Conservation (phyloP, 2,888 invertebrate species). For the Heliconius charithonia region DNA sequence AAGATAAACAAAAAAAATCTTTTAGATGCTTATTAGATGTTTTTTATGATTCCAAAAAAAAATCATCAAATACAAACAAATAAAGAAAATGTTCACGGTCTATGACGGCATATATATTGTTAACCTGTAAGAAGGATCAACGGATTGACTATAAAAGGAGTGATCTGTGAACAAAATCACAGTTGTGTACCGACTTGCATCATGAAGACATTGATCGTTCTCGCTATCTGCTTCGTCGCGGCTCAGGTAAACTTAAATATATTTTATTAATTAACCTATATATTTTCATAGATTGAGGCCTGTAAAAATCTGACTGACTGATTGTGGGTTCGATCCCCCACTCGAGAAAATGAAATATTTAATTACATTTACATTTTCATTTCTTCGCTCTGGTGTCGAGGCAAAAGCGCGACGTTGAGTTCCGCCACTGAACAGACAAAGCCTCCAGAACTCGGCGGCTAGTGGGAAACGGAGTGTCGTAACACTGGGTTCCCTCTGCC, state of each 20-base stretch:
- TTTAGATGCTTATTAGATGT: too few species aligned
- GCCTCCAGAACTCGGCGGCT: too few species aligned
- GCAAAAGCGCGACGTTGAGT: too few species aligned
- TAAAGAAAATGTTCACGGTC: conserved; percentile 57
- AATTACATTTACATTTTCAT: too few species aligned
- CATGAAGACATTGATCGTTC: conserved; percentile 75
- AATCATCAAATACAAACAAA: background rate
- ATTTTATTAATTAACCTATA: background rate
- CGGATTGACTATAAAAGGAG: conserved; percentile 56
- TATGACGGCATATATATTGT: conserved; percentile 28
- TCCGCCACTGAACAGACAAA: too few species aligned
- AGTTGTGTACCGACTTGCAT: conserved; percentile 46
- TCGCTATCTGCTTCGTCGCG: conserved; percentile 70
- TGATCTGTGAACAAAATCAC: background rate
- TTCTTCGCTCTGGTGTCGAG: too few species aligned
- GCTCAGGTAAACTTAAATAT: conserved; percentile 49
- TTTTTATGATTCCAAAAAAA: background rate
- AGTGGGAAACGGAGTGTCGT: too few species aligned
- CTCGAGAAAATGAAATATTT: too few species aligned
- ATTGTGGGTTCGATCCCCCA: too few species aligned
- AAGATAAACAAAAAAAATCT: background rate
- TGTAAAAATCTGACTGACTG: too few species aligned
- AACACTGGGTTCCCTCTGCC: too few species aligned
- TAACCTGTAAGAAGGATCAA: conserved; percentile 36
- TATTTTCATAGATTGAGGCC: background rate